Percentiles rank a stretch among this genome's conserved stretches.
phyloP scores from a whole-genome alignment of 2,888 invertebrate genomes.

The Nephrocerus scutellatus region DNA sequence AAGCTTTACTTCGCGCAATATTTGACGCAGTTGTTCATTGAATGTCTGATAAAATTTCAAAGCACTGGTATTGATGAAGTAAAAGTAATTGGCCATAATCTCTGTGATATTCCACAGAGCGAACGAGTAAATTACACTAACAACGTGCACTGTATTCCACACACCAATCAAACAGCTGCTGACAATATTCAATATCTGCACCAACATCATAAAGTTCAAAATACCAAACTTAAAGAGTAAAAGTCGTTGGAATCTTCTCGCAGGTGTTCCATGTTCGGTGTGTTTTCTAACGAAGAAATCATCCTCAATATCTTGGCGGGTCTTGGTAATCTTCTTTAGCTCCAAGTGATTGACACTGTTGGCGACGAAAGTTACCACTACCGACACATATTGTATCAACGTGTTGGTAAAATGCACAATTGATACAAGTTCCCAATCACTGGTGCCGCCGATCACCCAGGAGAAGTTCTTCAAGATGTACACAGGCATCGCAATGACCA shows the following conservation, averaged over 20 bases:
- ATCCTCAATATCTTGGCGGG: slow-evolving; percentile 27
- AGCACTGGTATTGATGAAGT: slow-evolving; percentile 30
- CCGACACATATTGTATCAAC: slow-evolving; percentile 32
- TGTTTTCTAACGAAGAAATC: slow-evolving; percentile 21
- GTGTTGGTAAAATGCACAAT: slow-evolving; percentile 33
- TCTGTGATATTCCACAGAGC: slow-evolving; percentile 39
- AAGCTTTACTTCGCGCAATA: slow-evolving; percentile 15
- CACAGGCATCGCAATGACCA: slow-evolving; percentile 29
- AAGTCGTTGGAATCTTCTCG: slow-evolving; percentile 28
- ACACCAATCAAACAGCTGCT: slow-evolving; percentile 18
- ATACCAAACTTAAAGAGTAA: slow-evolving; percentile 32
- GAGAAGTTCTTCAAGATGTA: slow-evolving; percentile 31
- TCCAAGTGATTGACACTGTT: slow-evolving; percentile 29
- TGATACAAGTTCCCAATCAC: slow-evolving; percentile 30
- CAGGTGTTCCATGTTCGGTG: slow-evolving; percentile 12
- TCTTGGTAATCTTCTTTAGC: slow-evolving; percentile 26
- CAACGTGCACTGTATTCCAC: slow-evolving; percentile 21
- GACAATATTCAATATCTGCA: slow-evolving; percentile 30
- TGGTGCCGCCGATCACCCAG: slow-evolving; percentile 22
- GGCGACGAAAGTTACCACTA: slow-evolving; percentile 32
- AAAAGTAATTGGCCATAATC: slow-evolving; percentile 37
- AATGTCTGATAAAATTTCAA: slow-evolving; percentile 31
- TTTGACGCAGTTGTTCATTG: slow-evolving; percentile 22
- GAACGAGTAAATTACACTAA: slow-evolving; percentile 33
- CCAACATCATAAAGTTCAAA: slow-evolving; percentile 34